Base-by-base conservation (phyloP, 2,797 vertebrate species). In the Bovichtus variegatus region DNA sequence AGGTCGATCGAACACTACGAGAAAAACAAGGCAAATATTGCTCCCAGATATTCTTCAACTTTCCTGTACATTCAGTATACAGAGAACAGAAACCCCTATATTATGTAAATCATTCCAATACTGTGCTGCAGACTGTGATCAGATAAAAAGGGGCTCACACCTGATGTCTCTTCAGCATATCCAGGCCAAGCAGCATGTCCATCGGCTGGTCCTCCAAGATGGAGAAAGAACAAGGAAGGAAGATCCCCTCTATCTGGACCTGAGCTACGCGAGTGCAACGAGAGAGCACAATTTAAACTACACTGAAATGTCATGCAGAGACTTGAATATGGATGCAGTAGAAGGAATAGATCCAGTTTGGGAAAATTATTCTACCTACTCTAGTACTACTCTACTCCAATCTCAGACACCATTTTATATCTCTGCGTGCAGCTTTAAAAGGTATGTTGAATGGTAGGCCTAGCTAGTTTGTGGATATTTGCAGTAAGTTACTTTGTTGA, bases 91-190 rank as follows among this genome's bases (percentile, higher is more conserved):
- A 62, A 23, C 2, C 12, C 2, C 3, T 4, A 13, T 31, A 12
- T 46, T n/a, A 21, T 47, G 12, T 9, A 9, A 55, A n/a, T 11
- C 11, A 23, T 40, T 83, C 1, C n/a, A 46, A 3, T 43, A 29
- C 9, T 40, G 29, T 25, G 18, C 19, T 60, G 19, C 9, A 57
- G 2, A 55, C 2, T 38, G 4, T 36, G 50, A 27, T 61, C 51
- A 74, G 34, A 66, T 29, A 63, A 66, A 46, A 80, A 51, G 43
- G 43, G 15, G 19, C 36, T 53, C 85, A 83, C 89, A 99, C 98
- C 98, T 99, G 98, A 80, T 99, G 98, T 90, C 98, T 96, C 91
- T 99, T 99, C n/a, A 99, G 94, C 98, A 99, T 99, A 89, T 99
- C 98, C 83, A 99, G 94, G 36, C 98, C 98, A 12, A 99, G 95